These are phyloP conservation scores for Cephus cinctus DNA, from an alignment of 1,140 invertebrate species.

Conservation along the genomic window DNA sequence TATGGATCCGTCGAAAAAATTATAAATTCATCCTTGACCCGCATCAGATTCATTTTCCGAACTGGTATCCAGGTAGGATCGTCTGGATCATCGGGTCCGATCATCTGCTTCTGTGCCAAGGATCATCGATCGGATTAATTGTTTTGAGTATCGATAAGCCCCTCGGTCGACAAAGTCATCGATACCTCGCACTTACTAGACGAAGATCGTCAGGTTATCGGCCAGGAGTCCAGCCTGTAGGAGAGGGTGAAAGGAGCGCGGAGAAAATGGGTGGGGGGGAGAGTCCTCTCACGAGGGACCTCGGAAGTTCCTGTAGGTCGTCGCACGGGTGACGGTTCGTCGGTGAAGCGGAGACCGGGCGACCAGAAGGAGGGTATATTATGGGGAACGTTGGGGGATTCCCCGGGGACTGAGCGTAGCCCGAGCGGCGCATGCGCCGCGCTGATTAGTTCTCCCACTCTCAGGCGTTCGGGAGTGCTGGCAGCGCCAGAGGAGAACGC, in stretches of 20 bases:
- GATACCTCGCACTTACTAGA: background rate
- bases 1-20: no score
- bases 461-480: conserved; percentile 40
- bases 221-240: no score
- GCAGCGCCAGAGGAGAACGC: conserved; percentile 47
- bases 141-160: no score
- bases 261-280: conserved; percentile 4
- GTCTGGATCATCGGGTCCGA: no score
- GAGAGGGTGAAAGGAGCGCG: conserved; percentile 10
- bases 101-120: no score
- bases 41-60: no score
- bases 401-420: conserved; percentile 40
- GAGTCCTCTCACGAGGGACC: conserved; percentile 21
- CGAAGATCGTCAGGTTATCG: no score
- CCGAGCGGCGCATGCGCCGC: conserved; percentile 47
- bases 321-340: conserved; percentile 11
- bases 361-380: conserved; percentile 33
- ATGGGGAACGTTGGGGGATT: conserved; percentile 46
- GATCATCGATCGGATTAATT: no score
- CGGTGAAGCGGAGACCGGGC: background rate
- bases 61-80: no score
- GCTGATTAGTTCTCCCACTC: conserved; percentile 49
- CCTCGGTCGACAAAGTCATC: background rate
- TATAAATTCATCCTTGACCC: no score
- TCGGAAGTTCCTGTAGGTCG: conserved; percentile 29